Base-by-base conservation (phyloP, 1,140 invertebrate genomes). In the Anastrepha ludens region DNA sequence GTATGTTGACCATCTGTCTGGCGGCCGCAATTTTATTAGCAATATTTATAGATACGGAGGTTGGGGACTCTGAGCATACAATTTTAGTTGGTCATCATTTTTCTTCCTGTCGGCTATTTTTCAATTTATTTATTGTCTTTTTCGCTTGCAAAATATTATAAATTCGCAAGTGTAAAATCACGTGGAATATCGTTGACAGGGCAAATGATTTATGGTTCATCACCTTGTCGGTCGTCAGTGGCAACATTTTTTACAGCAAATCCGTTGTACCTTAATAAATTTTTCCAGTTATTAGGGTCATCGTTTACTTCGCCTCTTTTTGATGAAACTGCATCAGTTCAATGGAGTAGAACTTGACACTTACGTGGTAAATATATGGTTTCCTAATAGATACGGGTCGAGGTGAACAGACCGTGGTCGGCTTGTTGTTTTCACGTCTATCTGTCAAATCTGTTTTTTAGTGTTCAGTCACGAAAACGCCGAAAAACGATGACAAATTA, bases 121-220 rank as follows among this genome's bases (percentile, higher is more conserved):
- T 81, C 20, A 55, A 81, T 81, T 81, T 55, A 81, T 81, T 81
- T 81, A 55, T 81, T 81, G 50, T 50, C 47, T 8, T 81, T 81
- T 81, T 20, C 74, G 44, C 74, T 58, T 29, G 44, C n/a, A 81
- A 81, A 81, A 81, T 81, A 81, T 74, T 55, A 55, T 81, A 20
- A 81, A 81, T 81, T 81, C 55, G n/a, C 74, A 55, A 50, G 29
- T 50, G 29, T 50, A 81, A 81, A 81, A 81, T 81, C 74, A 81
- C 74, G 74, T 81, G 50, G 47, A 81, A 81, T 20, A 58, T 55
- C n/a, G 74, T 55, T 81, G 74, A 81, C 74, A 81, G 74, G 47
- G n/a, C 44, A 81, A 81, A 81, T 81, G 74, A 81, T 81, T 81
- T 81, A 81, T 81, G 74, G 39, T 81, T 81, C 74, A 55, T 81